Evolutionary conservation across 2,888 invertebrate species (phyloP).

Genomic region (Nowickia ferox): DNA sequence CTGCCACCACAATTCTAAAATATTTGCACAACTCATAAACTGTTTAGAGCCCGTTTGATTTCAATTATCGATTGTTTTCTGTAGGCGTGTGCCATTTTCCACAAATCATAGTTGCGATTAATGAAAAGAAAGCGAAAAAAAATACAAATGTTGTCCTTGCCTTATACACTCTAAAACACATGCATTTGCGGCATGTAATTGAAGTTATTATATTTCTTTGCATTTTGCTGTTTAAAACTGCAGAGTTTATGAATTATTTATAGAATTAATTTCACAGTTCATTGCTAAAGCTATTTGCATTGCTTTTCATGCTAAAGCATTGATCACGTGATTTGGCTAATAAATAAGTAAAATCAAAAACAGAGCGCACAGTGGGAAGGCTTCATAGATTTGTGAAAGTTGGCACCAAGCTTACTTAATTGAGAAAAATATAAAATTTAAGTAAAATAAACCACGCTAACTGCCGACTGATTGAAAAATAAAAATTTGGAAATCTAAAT

Average conservation of each 20-base stretch:
- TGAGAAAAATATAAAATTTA: too few species aligned
- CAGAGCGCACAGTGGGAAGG: background rate
- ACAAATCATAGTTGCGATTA: conserved; percentile 32
- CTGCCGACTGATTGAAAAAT: too few species aligned
- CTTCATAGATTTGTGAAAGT: too few species aligned
- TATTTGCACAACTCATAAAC: background rate
- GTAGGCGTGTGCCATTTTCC: conserved; percentile 44
- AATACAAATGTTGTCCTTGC: conserved; percentile 49
- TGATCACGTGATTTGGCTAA: conserved; percentile 56
- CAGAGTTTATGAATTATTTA: conserved; percentile 62
- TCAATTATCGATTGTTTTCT: conserved; percentile 48
- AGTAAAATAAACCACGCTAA: too few species aligned
- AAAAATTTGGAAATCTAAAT: too few species aligned
- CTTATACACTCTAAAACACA: conserved; percentile 5
- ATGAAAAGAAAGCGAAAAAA: conserved; percentile 4
- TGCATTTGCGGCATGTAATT: conserved; percentile 16
- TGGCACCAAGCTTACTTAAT: too few species aligned
- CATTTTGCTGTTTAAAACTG: conserved; percentile 32
- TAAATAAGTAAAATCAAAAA: conserved; percentile 5
- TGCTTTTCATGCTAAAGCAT: conserved; percentile 3
- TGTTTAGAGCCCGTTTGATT: conserved; percentile 13
- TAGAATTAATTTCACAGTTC: conserved; percentile 56
- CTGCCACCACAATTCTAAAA: background rate
- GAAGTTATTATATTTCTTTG: conserved; percentile 30
- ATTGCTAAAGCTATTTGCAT: conserved; percentile 58